A percentile compares a stretch with the other conserved stretches of the same genome.
phyloP scores from a whole-genome alignment of 2,888 invertebrate species.

The Ormyrus nitidulus region DNA sequence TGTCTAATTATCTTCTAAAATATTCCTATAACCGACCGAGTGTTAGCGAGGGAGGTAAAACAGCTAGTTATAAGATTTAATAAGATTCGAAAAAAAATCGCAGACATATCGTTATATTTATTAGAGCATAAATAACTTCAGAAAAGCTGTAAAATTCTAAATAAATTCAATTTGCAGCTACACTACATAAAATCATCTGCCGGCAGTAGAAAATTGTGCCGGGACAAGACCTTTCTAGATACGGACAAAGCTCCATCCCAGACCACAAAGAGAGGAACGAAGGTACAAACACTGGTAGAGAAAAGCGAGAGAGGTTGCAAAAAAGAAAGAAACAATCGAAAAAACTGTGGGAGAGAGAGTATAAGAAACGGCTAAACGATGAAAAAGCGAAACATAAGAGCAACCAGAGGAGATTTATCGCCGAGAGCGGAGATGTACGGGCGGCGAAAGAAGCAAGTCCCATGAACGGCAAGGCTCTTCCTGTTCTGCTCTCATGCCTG shows the following conservation, averaged over 20 bases:
- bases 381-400: constrained; percentile 33
- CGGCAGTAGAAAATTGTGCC: too few species aligned
- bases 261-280: background rate
- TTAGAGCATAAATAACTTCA: too few species aligned
- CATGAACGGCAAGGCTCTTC: constrained; percentile 23
- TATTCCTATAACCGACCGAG: too few species aligned
- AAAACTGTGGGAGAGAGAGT: constrained; percentile 13
- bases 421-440: constrained; percentile 35
- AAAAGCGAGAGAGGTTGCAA: background rate
- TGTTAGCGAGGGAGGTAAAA: too few species aligned
- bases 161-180: too few species aligned
- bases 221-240: too few species aligned
- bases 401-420: constrained; percentile 45
- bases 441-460: constrained; percentile 26
- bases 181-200: too few species aligned
- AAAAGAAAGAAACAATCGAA: constrained; percentile 38
- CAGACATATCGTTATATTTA: too few species aligned
- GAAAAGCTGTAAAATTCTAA: too few species aligned
- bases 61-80: too few species aligned
- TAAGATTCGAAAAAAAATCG: too few species aligned
- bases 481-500: background rate
- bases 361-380: constrained; percentile 17
- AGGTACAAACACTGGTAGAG: background rate
- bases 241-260: background rate
- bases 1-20: too few species aligned